Percentiles rank a stretch among this genome's conserved stretches.
phyloP scores from a whole-genome alignment of 2,888 invertebrate genomes.

The Troides aeacus region DNA sequence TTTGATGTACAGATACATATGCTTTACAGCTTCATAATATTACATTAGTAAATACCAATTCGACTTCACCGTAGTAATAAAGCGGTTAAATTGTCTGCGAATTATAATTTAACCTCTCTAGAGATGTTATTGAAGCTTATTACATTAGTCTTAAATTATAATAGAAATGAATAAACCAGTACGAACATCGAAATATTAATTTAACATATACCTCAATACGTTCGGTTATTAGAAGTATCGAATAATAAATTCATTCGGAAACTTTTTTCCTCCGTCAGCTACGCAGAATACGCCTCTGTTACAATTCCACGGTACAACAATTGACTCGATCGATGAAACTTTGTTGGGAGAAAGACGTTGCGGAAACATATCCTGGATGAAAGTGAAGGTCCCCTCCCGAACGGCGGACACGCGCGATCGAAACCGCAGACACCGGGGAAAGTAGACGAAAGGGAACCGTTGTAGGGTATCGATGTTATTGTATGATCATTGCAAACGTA shows the following conservation, averaged over 20 bases:
- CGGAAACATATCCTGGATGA: constrained; percentile 37
- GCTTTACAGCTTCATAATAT: neutral
- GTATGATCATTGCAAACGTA: constrained; percentile 19
- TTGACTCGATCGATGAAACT: constrained; percentile 16
- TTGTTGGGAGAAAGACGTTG: constrained; percentile 23
- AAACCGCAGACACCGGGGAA: constrained; percentile 61
- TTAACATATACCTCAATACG: neutral
- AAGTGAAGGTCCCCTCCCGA: constrained; percentile 57
- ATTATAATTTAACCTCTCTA: too few species aligned
- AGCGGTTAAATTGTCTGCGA: neutral
- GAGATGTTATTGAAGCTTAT: too few species aligned
- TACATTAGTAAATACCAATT: neutral
- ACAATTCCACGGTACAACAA: constrained; percentile 3
- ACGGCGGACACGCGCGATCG: constrained; percentile 37
- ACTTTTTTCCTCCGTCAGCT: neutral
- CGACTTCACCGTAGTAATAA: neutral
- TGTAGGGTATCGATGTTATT: constrained; percentile 25
- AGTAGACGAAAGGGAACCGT: constrained; percentile 36
- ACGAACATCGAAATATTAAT: neutral
- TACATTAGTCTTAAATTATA: too few species aligned
- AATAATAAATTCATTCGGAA: neutral
- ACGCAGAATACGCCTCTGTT: neutral
- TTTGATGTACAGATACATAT: neutral
- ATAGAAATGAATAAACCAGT: neutral
- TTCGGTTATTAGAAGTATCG: neutral